A percentile compares a stretch with the other conserved stretches of the same genome.
These are phyloP conservation scores for Chitala chitala DNA, from an alignment of 2,113 vertebrate genomes.

Conservation along the genomic window DNA sequence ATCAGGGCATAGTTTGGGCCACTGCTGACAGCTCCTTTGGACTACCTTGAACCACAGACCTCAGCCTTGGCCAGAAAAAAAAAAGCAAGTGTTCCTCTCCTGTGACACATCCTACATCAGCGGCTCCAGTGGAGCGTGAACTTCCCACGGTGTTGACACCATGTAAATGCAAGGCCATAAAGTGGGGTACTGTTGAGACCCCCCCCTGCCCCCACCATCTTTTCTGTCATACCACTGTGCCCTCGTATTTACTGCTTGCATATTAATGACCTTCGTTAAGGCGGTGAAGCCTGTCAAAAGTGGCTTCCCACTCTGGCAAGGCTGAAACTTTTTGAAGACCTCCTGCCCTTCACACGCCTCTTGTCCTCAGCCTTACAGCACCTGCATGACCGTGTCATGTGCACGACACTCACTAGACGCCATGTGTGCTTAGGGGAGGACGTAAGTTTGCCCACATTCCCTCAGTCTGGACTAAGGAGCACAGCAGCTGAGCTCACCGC, in stretches of 20 bases:
- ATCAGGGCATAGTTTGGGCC: not conserved
- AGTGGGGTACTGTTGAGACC: not conserved
- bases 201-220: not conserved
- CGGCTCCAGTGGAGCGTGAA: not conserved
- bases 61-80: not conserved
- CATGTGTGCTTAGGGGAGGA: too few relatives aligned
- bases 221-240: too few relatives aligned
- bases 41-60: conserved; percentile 24
- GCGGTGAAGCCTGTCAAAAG: not conserved
- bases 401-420: too few relatives aligned
- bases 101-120: not conserved
- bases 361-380: too few relatives aligned
- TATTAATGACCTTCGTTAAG: conserved; percentile 21
- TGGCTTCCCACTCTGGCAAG: not conserved
- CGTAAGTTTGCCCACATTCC: too few relatives aligned
- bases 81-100: not conserved
- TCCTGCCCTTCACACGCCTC: not conserved
- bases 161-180: conserved; percentile 22
- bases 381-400: too few relatives aligned
- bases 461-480: too few relatives aligned
- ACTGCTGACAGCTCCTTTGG: conserved; percentile 4
- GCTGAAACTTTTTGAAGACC: not conserved
- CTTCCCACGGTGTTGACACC: not conserved
- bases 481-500: too few relatives aligned
- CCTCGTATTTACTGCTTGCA: conserved; percentile 23